phyloP scores from a whole-genome alignment of 2,113 vertebrate species.

The Sterna hirundo region DNA sequence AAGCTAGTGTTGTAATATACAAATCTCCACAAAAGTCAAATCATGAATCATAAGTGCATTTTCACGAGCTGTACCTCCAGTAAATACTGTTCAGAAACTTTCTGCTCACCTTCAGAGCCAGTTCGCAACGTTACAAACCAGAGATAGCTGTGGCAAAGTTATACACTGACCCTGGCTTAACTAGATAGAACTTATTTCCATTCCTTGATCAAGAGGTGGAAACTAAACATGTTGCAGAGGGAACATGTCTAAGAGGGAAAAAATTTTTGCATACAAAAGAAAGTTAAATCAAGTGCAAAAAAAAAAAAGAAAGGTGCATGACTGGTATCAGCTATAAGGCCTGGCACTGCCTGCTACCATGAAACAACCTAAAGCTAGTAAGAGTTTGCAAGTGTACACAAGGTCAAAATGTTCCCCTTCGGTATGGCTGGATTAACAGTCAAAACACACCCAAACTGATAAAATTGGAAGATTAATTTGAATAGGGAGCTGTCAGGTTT shows the following conservation, averaged over 20 bases:
- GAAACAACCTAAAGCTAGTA: not conserved
- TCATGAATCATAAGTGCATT: not conserved
- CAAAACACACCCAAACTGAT: not conserved
- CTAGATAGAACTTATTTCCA: not conserved
- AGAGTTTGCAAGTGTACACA: fast-evolving
- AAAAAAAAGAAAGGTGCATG: not conserved
- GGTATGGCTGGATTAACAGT: not conserved
- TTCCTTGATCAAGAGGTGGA: not conserved
- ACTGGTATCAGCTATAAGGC: not conserved
- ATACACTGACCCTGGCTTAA: not conserved
- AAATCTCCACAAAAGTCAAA: not conserved
- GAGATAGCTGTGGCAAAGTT: not conserved
- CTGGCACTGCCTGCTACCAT: not conserved
- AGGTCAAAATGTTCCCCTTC: not conserved
- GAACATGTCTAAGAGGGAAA: not conserved
- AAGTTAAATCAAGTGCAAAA: not conserved
- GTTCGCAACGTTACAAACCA: not conserved
- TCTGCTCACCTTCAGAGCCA: not conserved
- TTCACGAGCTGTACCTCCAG: not conserved
- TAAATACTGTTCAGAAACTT: not conserved
- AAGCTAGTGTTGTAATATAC: not conserved
- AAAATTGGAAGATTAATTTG: fast-evolving
- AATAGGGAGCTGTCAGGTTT: not conserved
- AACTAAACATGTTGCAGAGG: not conserved
- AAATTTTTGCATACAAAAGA: not conserved